Evolutionary conservation across 2,797 vertebrate genomes (phyloP), one percentile per base, ranked within the genome.

Genomic region (Menidia menidia): DNA sequence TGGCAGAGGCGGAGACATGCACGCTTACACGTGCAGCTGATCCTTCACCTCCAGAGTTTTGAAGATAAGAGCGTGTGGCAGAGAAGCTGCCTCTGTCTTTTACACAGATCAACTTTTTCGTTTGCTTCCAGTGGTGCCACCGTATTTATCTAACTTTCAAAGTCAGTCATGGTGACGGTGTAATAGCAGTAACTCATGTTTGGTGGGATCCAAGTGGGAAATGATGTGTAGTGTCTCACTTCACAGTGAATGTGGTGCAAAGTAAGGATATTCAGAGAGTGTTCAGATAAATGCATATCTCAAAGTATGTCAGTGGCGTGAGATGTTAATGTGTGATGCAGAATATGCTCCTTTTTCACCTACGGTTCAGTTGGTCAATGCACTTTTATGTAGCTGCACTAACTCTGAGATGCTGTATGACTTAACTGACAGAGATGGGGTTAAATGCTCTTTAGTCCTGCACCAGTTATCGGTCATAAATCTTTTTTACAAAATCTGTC

Each of bases 1-100:
- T 65, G 73, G 62, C 62, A 62, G 74, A 66, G 64, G 82, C 51
- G 43, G 70, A 67, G 69, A 55, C 53, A 60, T 81, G 75, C 71
- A 77, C 66, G 61, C 78, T 81, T 67, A 64, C 70, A 80, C 73
- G 75, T 82, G 67, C 68, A 79, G 65, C 70, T 77, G 82, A 86
- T 79, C 76, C 73, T 77, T 75, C 67, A 76, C 54, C 47, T 39
- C 30, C 71, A 74, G 71, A 75, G 50, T 31, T 87, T 85, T 77
- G 80, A 83, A 76, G 69, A 81, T 75, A 73, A 61, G 72, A 73
- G 48, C 55, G 60, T 77, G 72, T 62, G 75, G 25, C 25, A 76
- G 32, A 74, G 61, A 71, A 60, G 32, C 59, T 70, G 68, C 65
- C 64, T 42, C 80, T 35, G 4, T 45, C 9, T 18, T 31, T 33